Evolutionary conservation across 1,140 invertebrate genomes (phyloP).

Genomic region (Rhizoglyphus robini): DNA sequence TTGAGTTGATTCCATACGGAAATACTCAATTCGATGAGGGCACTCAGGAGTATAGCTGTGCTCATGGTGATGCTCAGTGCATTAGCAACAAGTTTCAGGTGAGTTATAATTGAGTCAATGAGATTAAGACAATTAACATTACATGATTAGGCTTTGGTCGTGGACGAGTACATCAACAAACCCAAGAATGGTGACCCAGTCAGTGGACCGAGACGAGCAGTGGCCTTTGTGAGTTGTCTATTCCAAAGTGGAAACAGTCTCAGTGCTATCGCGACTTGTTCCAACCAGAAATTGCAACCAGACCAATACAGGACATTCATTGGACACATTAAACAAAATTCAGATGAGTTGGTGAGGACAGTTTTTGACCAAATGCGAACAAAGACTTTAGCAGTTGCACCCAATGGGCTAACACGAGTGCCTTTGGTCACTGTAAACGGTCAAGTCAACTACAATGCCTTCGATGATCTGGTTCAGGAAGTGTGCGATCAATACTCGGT

Average conservation of each 20-base stretch:
- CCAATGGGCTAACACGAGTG: not conserved
- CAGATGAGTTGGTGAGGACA: slow-evolving; percentile 8
- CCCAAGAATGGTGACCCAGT: slow-evolving; percentile 14
- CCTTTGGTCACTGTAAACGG: slow-evolving; percentile 12
- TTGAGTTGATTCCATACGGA: slow-evolving; percentile 20
- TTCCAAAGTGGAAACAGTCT: not conserved
- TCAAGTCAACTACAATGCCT: not conserved
- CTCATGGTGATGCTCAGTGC: not conserved
- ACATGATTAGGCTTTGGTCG: slow-evolving; percentile 13
- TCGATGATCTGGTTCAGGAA: slow-evolving; percentile 22
- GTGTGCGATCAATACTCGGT: not conserved
- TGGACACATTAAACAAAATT: not conserved
- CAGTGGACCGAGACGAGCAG: slow-evolving; percentile 10
- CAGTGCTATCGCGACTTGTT: not conserved
- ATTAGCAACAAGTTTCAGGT: slow-evolving; percentile 16
- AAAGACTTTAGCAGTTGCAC: not conserved
- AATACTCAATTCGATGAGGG: not conserved
- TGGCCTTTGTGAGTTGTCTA: slow-evolving; percentile 19
- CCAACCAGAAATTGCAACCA: not conserved
- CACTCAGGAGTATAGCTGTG: not conserved
- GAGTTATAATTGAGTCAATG: not conserved
- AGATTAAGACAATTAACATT: not conserved
- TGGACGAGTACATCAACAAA: slow-evolving; percentile 5
- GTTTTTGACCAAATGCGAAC: slow-evolving; percentile 13
- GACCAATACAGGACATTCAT: slow-evolving; percentile 12